These are phyloP conservation scores for Sterrhoptilus dennistouni DNA, from an alignment of 2,113 vertebrate genomes.

Conservation along the genomic window DNA sequence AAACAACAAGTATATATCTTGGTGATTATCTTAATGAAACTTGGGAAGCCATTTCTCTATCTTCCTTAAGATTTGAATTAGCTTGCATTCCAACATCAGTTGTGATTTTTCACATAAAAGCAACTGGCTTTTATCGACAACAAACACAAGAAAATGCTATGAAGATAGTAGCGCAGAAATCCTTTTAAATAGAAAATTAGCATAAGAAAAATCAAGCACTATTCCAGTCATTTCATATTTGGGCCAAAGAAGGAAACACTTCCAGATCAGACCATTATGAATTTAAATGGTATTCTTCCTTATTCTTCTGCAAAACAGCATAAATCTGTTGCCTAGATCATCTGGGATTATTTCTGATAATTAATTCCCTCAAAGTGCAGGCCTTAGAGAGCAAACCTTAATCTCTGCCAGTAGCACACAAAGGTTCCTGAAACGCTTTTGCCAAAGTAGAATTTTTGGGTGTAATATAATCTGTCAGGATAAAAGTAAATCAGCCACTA, in stretches of 20 bases:
- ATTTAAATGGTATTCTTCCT: neutral
- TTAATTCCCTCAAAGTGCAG: neutral
- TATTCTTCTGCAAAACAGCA: neutral
- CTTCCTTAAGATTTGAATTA: neutral
- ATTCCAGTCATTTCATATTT: neutral
- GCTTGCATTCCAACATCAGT: neutral
- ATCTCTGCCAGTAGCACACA: neutral
- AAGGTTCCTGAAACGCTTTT: neutral
- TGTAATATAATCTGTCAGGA: neutral
- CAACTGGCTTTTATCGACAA: neutral
- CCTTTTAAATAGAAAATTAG: neutral
- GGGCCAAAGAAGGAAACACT: neutral
- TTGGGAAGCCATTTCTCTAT: neutral
- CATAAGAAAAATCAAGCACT: neutral
- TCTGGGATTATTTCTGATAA: neutral
- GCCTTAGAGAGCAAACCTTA: neutral
- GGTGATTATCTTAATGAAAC: neutral
- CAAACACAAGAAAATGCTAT: neutral
- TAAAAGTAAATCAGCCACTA: neutral
- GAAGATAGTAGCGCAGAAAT: neutral
- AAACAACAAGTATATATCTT: neutral
- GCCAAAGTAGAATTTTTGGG: neutral
- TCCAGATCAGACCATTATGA: neutral
- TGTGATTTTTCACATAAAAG: neutral
- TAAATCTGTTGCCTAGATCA: neutral